These are phyloP conservation scores for Heliconius aoede DNA, from an alignment of 2,888 invertebrate species.

Conservation along the genomic window DNA sequence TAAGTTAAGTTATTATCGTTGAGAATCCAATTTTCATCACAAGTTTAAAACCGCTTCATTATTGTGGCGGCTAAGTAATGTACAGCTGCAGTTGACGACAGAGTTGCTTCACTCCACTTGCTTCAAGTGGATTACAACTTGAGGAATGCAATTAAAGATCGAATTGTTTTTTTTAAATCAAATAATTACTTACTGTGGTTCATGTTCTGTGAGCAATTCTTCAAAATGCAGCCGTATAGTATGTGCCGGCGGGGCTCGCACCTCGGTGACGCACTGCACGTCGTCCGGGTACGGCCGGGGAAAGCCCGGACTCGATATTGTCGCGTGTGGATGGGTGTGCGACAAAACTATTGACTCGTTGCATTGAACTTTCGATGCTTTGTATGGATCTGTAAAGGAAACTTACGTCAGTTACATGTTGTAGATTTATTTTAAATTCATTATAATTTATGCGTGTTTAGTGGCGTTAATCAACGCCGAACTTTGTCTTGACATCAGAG, in stretches of 20 bases:
- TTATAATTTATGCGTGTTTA: background rate
- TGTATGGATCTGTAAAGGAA: slow-evolving; percentile 71
- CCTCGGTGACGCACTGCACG: slow-evolving; percentile 88
- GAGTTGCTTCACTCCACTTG: too few relatives aligned
- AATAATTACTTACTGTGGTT: slow-evolving; percentile 86
- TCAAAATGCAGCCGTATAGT: slow-evolving; percentile 89
- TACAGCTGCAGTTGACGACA: too few relatives aligned
- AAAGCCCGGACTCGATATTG: slow-evolving; percentile 91
- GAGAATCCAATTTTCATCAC: too few relatives aligned
- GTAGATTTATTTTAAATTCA: background rate
- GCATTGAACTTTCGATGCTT: slow-evolving; percentile 80
- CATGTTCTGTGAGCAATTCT: slow-evolving; percentile 89
- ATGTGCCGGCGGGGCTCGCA: slow-evolving; percentile 87
- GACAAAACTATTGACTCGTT: slow-evolving; percentile 87
- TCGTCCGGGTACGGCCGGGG: slow-evolving; percentile 91
- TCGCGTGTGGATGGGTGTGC: slow-evolving; percentile 85
- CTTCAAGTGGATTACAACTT: too few relatives aligned
- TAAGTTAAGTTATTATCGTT: too few relatives aligned
- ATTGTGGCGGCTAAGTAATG: too few relatives aligned
- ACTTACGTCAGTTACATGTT: background rate
- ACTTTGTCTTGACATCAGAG: background rate
- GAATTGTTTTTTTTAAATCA: background rate
- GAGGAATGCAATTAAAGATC: too few relatives aligned
- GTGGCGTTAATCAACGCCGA: background rate
- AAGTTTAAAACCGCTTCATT: too few relatives aligned